A percentile compares a stretch with the other conserved stretches of the same genome.
Evolutionary conservation across 1,140 invertebrate species (phyloP).

Genomic region (Ridgeia piscesae): DNA sequence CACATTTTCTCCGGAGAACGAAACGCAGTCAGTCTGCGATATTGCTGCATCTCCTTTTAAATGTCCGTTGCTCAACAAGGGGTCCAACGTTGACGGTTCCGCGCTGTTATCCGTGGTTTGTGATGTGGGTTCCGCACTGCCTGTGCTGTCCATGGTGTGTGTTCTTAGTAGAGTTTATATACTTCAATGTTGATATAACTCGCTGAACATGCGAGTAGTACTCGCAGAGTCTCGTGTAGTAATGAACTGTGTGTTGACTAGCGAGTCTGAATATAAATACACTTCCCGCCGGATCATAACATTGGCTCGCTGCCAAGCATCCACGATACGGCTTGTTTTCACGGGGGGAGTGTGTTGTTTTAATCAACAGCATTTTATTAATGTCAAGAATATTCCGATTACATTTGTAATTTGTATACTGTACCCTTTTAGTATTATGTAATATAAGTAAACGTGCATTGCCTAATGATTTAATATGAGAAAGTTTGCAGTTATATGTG

Average conservation of each 20-base stretch:
- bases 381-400: neutral
- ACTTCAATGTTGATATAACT: neutral
- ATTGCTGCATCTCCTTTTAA: neutral
- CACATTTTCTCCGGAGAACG: neutral
- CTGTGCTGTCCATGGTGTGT: neutral
- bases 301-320: neutral
- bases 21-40: neutral
- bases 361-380: neutral
- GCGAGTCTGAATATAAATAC: neutral
- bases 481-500: neutral
- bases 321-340: neutral
- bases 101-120: neutral
- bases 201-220: neutral
- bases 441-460: neutral
- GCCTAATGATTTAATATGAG: neutral
- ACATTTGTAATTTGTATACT: neutral
- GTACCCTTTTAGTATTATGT: neutral
- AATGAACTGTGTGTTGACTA: neutral
- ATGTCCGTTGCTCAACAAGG: neutral
- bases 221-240: neutral
- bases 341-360: neutral
- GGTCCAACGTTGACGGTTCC: neutral
- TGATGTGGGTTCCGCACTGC: too few species aligned
- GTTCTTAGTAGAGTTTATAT: neutral
- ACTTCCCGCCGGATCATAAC: neutral